Evolutionary conservation across 2,113 vertebrate species (phyloP).

Genomic region (Passer montanus): DNA sequence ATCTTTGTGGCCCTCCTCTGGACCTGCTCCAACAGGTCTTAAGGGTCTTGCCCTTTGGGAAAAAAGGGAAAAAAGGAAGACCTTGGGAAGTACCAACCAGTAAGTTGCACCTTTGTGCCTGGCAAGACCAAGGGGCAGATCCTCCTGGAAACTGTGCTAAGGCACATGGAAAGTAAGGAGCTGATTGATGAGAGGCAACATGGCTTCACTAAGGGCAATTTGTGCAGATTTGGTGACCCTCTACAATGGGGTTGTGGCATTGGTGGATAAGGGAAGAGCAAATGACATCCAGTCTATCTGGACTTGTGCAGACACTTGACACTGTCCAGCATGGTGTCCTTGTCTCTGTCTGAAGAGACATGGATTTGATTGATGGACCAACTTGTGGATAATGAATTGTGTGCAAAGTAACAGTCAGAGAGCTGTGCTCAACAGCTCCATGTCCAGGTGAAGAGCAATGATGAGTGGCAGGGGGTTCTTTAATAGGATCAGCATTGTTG

Average conservation of each 20-base stretch:
- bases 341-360: not conserved
- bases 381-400: too few species aligned
- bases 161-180: not conserved
- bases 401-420: not conserved
- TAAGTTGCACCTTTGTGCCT: not conserved
- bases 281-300: not conserved
- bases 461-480: not conserved
- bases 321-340: not conserved
- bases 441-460: not conserved
- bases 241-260: accelerated
- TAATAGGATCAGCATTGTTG: not conserved
- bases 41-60: not conserved
- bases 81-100: not conserved
- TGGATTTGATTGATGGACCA: not conserved
- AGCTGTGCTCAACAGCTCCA: not conserved
- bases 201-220: not conserved
- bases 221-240: not conserved
- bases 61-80: not conserved
- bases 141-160: not conserved
- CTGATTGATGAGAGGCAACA: not conserved
- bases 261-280: not conserved
- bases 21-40: not conserved
- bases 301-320: not conserved
- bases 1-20: not conserved
- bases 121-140: not conserved